Base-by-base conservation (phyloP, 2,113 vertebrate genomes). In the Oophaga pumilio region DNA sequence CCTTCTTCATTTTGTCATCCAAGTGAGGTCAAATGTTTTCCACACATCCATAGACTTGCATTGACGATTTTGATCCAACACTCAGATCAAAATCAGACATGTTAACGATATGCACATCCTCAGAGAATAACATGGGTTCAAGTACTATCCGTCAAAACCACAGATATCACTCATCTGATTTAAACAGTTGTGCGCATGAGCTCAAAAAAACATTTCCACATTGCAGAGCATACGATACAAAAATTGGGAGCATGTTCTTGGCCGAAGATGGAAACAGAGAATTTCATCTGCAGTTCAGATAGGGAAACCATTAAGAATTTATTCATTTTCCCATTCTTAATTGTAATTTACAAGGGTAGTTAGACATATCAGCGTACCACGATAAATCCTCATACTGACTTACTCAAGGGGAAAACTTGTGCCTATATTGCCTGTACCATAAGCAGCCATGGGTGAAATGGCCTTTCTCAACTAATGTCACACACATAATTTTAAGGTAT, bases 391-490 rank as follows among this genome's bases (percentile, higher is more conserved):
- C 87, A 91, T 92, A 91, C 90, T 83, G 91, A 90, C 89, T 92
- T 92, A 89, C 90, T 91, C 90, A 84, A 64, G 90, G 89, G 89
- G 64, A 92, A 93, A 1, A 28, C 83, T 91, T 84, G 88, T 92
- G 90, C 91, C 91, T 91, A 94, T 92, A 94, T 94, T 60, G 88
- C 91, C 91, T 91, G 90, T 84, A 89, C 73, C 84, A 90, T 89
- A 94, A 89, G 93, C 91, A 95, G 91, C 90, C 93, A 94, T 93
- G 94, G 92, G 90, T 95, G 93, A 95, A 96, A 94, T 94, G 93
- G 93, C 87, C 93, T 94, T 94, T 93, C 93, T n/a, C 43, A 93
- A 94, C 94, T 94, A 95, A 95, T 95, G 94, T 94, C 94, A 94
- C 91, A 93, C 93, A 95, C 93, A 95, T 95, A 95, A 95, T 94